Conservation (phyloP, 1,140 invertebrate genomes). For the Heliconius nattereri region DNA sequence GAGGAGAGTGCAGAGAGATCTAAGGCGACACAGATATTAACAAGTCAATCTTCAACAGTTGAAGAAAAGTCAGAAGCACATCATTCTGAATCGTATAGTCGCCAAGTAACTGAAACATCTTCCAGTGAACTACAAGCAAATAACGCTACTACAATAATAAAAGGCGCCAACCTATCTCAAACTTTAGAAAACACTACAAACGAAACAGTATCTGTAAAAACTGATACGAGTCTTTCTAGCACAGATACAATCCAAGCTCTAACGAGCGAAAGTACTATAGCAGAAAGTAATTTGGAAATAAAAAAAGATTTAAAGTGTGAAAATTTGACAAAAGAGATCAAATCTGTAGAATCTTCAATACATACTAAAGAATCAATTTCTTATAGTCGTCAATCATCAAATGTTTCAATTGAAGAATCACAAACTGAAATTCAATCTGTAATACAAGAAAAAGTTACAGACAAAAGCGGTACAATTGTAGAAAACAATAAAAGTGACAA, state of each 20-base stretch:
- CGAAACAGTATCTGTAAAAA: background rate
- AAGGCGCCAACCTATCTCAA: background rate
- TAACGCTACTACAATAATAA: slow-evolving; percentile 1
- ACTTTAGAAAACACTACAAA: background rate
- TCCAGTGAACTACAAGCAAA: slow-evolving; percentile 11
- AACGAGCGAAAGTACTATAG: background rate
- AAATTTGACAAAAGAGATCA: background rate
- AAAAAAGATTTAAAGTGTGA: slow-evolving; percentile 12
- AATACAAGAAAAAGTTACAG: slow-evolving; percentile 13
- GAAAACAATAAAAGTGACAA: background rate
- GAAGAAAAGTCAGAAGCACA: slow-evolving; percentile 15
- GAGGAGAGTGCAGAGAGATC: background rate
- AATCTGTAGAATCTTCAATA: slow-evolving; percentile 10
- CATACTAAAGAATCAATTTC: slow-evolving; percentile 37
- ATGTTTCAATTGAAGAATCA: slow-evolving; percentile 41
- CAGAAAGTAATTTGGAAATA: background rate
- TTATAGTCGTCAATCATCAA: slow-evolving; percentile 40
- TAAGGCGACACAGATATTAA: background rate
- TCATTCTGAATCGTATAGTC: slow-evolving; percentile 23
- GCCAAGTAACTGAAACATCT: slow-evolving; percentile 25
- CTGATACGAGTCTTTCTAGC: slow-evolving; percentile 6
- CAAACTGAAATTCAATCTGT: slow-evolving; percentile 33
- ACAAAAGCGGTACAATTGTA: background rate
- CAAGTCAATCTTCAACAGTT: slow-evolving; percentile 1
- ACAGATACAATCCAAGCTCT: slow-evolving; percentile 11